phyloP scores from a whole-genome alignment of 2,888 invertebrate genomes.

The Pimpla rufipes region DNA sequence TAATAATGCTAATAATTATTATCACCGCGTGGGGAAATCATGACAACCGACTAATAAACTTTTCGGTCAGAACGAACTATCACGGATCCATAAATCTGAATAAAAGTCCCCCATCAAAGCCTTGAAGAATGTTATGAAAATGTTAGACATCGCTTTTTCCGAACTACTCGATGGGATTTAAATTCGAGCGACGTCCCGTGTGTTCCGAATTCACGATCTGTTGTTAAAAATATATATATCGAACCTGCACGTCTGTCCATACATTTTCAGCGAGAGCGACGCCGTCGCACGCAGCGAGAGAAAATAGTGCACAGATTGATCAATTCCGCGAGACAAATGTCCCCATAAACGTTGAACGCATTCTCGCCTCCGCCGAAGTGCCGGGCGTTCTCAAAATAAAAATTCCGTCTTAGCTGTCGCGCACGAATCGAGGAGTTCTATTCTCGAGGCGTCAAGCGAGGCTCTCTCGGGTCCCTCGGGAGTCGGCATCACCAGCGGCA shows the following conservation, averaged over 20 bases:
- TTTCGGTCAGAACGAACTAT: no score
- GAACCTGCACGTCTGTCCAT: neutral
- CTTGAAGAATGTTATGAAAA: neutral
- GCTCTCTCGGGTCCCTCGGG: slow-evolving; percentile 12
- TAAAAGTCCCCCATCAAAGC: no score
- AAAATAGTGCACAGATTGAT: slow-evolving; percentile 16
- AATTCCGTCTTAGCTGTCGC: slow-evolving; percentile 5
- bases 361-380: neutral
- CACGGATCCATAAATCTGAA: no score
- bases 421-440: slow-evolving; percentile 45
- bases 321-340: slow-evolving; percentile 33
- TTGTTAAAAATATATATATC: neutral
- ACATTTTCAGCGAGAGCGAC: neutral
- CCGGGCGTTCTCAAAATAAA: slow-evolving; percentile 39
- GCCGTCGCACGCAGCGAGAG: no score
- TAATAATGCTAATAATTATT: neutral
- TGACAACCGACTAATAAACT: no score
- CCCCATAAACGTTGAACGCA: slow-evolving; percentile 36
- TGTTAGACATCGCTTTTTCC: neutral
- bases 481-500: neutral
- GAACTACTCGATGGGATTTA: neutral
- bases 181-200: neutral
- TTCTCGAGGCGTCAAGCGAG: slow-evolving; percentile 47
- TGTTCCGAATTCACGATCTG: neutral
- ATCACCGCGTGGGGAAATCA: neutral